Conservation (phyloP, 2,113 vertebrate species). For the Lates calcarifer region DNA sequence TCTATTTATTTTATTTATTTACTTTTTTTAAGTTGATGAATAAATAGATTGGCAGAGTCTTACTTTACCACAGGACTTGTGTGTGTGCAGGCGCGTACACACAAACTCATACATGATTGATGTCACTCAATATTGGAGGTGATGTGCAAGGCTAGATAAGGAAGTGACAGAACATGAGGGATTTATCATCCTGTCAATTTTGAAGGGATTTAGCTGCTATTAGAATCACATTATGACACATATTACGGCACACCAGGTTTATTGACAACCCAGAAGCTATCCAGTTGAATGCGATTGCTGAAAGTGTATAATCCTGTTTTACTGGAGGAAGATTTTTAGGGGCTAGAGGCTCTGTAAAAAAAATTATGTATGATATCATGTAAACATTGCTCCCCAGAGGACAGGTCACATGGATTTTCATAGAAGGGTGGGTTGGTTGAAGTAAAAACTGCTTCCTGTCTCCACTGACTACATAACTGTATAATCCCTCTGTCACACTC, state of each 20-base stretch:
- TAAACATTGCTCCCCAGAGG: conserved; percentile 31
- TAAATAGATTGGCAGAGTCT: neutral
- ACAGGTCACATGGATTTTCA: neutral
- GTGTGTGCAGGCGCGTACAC: neutral
- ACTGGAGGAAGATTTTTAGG: conserved; percentile 11
- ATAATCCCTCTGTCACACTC: conserved; percentile 27
- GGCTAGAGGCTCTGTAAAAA: neutral
- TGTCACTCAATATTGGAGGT: conserved; percentile 21
- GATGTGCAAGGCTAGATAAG: conserved; percentile 32
- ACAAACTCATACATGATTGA: conserved; percentile 21
- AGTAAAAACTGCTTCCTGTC: neutral
- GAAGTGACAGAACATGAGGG: conserved; percentile 8
- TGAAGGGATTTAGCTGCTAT: conserved; percentile 40
- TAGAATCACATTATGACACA: conserved; percentile 32
- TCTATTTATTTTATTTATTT: conserved; percentile 5
- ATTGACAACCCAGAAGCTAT: conserved; percentile 28
- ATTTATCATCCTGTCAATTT: conserved; percentile 58
- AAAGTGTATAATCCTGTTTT: conserved; percentile 28
- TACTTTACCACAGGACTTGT: conserved; percentile 3
- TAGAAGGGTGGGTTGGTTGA: neutral
- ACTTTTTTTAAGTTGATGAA: neutral
- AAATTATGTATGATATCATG: neutral
- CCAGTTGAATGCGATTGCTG: neutral
- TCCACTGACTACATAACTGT: neutral
- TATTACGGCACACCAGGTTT: neutral